Conservation (phyloP, 2,113 vertebrate species). For the Pleuronectes platessa region DNA sequence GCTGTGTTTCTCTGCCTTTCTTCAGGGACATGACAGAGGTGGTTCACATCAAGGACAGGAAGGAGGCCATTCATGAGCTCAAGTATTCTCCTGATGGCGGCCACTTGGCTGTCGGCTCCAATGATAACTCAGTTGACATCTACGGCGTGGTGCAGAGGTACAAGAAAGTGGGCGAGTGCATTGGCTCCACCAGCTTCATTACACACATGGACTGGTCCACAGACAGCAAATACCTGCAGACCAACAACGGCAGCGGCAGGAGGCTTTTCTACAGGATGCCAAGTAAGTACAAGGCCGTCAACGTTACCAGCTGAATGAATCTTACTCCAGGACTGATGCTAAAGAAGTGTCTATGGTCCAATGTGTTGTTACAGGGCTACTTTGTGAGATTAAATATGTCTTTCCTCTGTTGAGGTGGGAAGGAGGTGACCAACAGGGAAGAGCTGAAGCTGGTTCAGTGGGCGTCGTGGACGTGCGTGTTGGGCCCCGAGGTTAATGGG, state of each 20-base stretch:
- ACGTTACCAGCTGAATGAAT: background rate
- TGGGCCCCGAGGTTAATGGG: slow-evolving; percentile 95
- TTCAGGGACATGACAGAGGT: slow-evolving; percentile 99
- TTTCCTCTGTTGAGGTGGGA: slow-evolving; percentile 88
- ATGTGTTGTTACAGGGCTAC: background rate
- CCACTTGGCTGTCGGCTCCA: slow-evolving; percentile 95
- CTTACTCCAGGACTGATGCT: background rate
- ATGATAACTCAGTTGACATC: slow-evolving; percentile 94
- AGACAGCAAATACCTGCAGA: slow-evolving; percentile 95
- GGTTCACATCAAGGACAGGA: slow-evolving; percentile 98
- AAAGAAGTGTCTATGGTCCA: background rate
- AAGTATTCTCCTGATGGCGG: slow-evolving; percentile 97
- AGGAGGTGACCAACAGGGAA: slow-evolving; percentile 94
- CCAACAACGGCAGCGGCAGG: slow-evolving; percentile 92
- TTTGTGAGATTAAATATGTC: slow-evolving; percentile 52
- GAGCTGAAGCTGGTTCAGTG: slow-evolving; percentile 94
- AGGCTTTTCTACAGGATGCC: slow-evolving; percentile 97
- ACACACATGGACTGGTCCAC: slow-evolving; percentile 99
- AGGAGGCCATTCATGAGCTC: slow-evolving; percentile 97
- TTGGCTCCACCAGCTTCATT: slow-evolving; percentile 93
- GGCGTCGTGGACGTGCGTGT: slow-evolving; percentile 96
- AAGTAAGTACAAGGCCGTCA: slow-evolving; percentile 80
- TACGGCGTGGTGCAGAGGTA: slow-evolving; percentile 94
- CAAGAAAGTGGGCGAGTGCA: slow-evolving; percentile 96
- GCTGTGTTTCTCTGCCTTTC: slow-evolving; percentile 2